phyloP scores from a whole-genome alignment of 2,888 invertebrate genomes.

The Marasmarcha lunaedactyla region DNA sequence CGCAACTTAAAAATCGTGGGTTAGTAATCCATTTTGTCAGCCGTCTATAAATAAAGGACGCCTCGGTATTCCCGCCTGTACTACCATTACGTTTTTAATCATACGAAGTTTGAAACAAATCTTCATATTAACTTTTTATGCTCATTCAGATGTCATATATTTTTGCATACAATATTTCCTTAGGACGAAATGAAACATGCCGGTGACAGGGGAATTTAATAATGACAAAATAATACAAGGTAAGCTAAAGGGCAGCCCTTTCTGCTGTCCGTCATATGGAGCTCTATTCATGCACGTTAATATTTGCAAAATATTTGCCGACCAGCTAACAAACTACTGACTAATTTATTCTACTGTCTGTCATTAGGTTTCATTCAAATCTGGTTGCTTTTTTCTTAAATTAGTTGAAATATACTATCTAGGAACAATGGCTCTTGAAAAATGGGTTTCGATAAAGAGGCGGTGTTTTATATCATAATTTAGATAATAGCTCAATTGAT shows the following conservation, averaged over 20 bases:
- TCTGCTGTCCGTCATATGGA: slow-evolving; percentile 68
- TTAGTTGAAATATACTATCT: neutral
- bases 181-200: slow-evolving; percentile 56
- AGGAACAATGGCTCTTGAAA: too few species aligned
- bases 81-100: neutral
- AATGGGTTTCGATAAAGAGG: neutral
- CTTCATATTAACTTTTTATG: slow-evolving; percentile 49
- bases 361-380: slow-evolving; percentile 1
- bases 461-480: slow-evolving; percentile 1
- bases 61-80: too few species aligned
- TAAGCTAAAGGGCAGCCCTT: slow-evolving; percentile 64
- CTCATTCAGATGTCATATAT: slow-evolving; percentile 70
- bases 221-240: slow-evolving; percentile 71
- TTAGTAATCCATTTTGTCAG: too few species aligned
- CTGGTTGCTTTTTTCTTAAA: slow-evolving; percentile 21
- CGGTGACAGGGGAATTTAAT: slow-evolving; percentile 68
- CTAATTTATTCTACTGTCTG: slow-evolving; percentile 45
- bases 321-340: slow-evolving; percentile 57
- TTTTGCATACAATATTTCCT: slow-evolving; percentile 71
- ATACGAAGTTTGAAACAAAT: slow-evolving; percentile 27
- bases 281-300: slow-evolving; percentile 61
- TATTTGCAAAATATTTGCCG: slow-evolving; percentile 60
- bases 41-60: too few species aligned
- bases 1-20: too few species aligned
- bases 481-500: slow-evolving; percentile 53